Evolutionary conservation across 1,140 invertebrate species (phyloP).

Genomic region (Sycophila sp.): DNA sequence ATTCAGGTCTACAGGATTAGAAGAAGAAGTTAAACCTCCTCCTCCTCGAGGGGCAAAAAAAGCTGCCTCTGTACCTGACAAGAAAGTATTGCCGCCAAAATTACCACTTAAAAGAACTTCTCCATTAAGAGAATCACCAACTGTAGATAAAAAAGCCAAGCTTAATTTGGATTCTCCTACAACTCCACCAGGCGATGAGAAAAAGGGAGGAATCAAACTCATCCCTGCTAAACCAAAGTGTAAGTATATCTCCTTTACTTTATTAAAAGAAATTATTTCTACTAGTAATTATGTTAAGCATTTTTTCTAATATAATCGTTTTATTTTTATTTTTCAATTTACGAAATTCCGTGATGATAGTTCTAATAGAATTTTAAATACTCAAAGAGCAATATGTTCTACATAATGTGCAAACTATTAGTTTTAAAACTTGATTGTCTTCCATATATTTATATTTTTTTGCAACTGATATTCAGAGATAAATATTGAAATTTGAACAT

Average conservation of each 20-base stretch:
- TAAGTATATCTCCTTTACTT: conserved; percentile 71
- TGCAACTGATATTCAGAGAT: conserved; percentile 27
- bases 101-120: conserved; percentile 72
- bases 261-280: not conserved
- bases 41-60: conserved; percentile 71
- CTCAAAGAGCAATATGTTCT: not conserved
- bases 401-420: no score
- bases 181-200: conserved; percentile 67
- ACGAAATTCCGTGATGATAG: not conserved
- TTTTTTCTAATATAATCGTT: not conserved
- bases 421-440: no score
- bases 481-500: no score
- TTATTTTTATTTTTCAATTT: not conserved
- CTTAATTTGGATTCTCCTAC: conserved; percentile 62
- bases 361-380: not conserved
- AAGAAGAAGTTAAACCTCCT: conserved; percentile 83
- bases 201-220: conserved; percentile 83
- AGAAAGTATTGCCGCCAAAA: conserved; percentile 70
- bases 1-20: conserved; percentile 85
- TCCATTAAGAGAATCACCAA: conserved; percentile 66
- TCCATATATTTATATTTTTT: conserved; percentile 21
- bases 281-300: not conserved
- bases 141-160: conserved; percentile 82
- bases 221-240: conserved; percentile 89
- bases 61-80: conserved; percentile 58